phyloP scores from a whole-genome alignment of 2,797 vertebrate species.

The Enteromius anoplus region DNA sequence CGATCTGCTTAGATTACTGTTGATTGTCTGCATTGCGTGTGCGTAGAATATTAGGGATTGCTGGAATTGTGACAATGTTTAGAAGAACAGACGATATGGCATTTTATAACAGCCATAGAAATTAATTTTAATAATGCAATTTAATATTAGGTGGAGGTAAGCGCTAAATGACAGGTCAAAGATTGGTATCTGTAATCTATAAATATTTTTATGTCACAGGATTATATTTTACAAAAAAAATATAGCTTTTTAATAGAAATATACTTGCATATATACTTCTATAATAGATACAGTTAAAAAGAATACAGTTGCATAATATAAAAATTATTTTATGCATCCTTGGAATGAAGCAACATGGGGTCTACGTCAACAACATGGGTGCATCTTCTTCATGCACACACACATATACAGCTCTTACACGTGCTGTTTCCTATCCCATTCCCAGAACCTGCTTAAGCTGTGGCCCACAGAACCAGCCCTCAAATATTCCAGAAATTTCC shows the following conservation, averaged over 20 bases:
- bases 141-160: neutral
- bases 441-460: constrained; percentile 23
- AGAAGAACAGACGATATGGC: neutral
- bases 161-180: neutral
- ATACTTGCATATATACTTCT: too few relatives aligned
- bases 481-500: constrained; percentile 56
- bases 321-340: neutral
- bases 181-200: neutral
- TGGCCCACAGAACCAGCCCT: constrained; percentile 49
- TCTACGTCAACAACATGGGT: neutral
- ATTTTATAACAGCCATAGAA: neutral
- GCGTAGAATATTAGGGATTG: neutral
- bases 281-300: too few relatives aligned
- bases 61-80: neutral
- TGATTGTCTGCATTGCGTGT: neutral
- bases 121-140: neutral
- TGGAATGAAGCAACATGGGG: neutral
- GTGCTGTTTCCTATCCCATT: neutral
- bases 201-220: neutral
- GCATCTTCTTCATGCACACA: neutral
- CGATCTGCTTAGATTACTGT: constrained; percentile 18
- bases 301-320: neutral
- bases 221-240: neutral
- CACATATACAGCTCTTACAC: neutral
- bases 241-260: too few relatives aligned